Conservation (phyloP, 2,113 vertebrate species). For the Alligator mississippiensis region DNA sequence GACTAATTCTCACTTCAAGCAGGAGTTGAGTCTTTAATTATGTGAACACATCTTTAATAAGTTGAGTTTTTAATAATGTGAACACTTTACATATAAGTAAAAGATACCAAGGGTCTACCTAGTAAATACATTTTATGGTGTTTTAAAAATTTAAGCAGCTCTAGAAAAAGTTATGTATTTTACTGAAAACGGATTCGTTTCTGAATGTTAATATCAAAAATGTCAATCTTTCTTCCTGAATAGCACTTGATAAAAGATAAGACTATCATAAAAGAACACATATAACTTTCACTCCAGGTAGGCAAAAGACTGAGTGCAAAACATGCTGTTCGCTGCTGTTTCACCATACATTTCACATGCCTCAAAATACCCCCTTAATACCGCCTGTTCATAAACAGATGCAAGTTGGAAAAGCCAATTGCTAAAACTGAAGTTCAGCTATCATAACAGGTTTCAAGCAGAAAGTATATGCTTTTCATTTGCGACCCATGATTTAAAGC, state of each 20-base stretch:
- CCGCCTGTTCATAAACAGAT: not conserved
- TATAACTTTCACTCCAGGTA: not conserved
- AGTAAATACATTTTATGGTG: not conserved
- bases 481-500: not conserved
- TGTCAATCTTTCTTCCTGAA: too few species aligned
- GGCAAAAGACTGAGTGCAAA: not conserved
- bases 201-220: accelerated
- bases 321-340: not conserved
- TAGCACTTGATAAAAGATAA: not conserved
- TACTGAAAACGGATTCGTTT: accelerated
- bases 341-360: not conserved
- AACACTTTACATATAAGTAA: not conserved
- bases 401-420: not conserved
- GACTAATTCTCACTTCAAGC: not conserved
- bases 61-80: accelerated
- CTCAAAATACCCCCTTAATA: not conserved
- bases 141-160: not conserved
- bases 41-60: not conserved
- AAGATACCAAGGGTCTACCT: not conserved
- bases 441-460: not conserved
- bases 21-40: not conserved
- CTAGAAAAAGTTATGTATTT: not conserved
- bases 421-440: not conserved
- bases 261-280: not conserved
- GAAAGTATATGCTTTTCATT: not conserved